A percentile compares a stretch with the other conserved stretches of the same genome.
These are phyloP conservation scores for Oscheius onirici DNA, from an alignment of 2,888 invertebrate genomes.

Conservation along the genomic window DNA sequence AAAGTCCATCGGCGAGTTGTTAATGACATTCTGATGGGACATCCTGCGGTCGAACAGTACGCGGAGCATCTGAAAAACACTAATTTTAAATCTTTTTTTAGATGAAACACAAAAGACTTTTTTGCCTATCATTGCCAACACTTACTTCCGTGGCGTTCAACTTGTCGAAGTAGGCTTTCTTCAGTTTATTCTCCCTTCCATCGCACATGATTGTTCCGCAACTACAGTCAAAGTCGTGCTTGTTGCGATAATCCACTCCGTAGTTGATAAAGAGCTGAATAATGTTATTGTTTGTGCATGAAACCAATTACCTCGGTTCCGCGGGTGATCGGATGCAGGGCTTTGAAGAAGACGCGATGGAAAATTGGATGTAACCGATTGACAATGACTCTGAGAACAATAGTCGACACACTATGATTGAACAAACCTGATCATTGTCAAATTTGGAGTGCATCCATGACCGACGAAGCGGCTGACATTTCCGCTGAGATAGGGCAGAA, in stretches of 20 bases:
- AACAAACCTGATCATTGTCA: not conserved
- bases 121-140: too few species aligned
- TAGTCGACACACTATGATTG: not conserved
- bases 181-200: too few species aligned
- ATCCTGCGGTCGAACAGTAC: too few species aligned
- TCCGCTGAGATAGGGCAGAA: not conserved
- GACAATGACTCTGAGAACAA: not conserved
- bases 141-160: too few species aligned
- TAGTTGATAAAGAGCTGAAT: conserved; percentile 8
- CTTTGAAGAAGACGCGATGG: conserved; percentile 7
- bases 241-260: not conserved
- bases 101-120: too few species aligned
- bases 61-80: too few species aligned
- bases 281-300: not conserved
- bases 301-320: not conserved
- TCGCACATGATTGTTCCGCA: not conserved
- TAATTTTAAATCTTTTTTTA: too few species aligned
- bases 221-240: not conserved
- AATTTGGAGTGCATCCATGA: not conserved
- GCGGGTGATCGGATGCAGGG: not conserved
- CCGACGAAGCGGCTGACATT: not conserved
- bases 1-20: too few species aligned
- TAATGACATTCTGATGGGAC: too few species aligned
- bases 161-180: too few species aligned
- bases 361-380: not conserved